Evolutionary conservation across 2,888 invertebrate species (phyloP), one percentile per base, ranked within the genome.

Genomic region (Venustoraphidia nigricollis): DNA sequence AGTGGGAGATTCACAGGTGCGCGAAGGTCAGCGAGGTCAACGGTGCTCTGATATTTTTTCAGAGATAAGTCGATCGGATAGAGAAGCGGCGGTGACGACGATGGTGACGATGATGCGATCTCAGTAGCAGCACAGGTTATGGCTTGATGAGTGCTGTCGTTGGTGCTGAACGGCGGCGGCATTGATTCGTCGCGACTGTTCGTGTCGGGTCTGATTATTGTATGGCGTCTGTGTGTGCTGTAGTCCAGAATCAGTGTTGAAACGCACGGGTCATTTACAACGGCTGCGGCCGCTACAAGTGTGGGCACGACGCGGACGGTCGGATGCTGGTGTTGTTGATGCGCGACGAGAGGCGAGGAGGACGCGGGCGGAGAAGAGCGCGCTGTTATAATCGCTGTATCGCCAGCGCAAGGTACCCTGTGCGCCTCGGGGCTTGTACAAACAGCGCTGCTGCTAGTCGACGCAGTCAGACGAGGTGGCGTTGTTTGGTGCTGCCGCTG

Each of bases 321-420:
- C 53, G 63, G 65, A 55, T 69, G 58, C 60, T 57, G 62, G 61
- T 57, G 57, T 56, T 52, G 61, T 61, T 53, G 61, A 60, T 55
- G 58, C 59, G 48, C 62, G 62, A 53, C 62, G 62, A 56, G 62
- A 71, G 69, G 52, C 69, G 56, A 34, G 70, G 62, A 36, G 41
- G 46, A 11, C 34, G 70, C 70, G 54, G 70, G 68, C 57, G 70
- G 68, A 34, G 70, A 69, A 17, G 70, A 69, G 9, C 68, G 67
- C 39, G 60, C 69, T 45, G 36, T 39, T 13, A 6, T 27, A 36
- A 27, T 49, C 35, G 38, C 36, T 35, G 40, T 47, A 49, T 45
- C 17, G 36, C 17, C 27, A 34, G 39, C 13, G 14, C 41, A 13
- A 13, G 43, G 35, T n/a, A 45, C 46, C 14, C 40, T 38, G 40